Evolutionary conservation across 2,797 vertebrate genomes (phyloP).

Genomic region (Hyperoplus lanceolatus): DNA sequence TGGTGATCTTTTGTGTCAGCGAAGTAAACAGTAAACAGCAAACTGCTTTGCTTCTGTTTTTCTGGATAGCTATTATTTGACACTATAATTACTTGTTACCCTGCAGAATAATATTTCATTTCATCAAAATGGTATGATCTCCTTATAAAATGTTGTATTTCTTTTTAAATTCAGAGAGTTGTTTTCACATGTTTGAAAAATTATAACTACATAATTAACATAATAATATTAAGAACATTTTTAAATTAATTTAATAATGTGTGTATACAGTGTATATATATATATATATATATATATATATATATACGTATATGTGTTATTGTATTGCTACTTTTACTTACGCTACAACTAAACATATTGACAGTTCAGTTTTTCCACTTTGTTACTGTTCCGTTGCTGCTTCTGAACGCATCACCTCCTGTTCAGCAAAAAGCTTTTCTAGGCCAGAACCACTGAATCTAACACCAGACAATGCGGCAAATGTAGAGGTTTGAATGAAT

Average conservation of each 20-base stretch:
- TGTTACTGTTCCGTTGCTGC: neutral
- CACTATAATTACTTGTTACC: neutral
- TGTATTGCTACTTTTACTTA: neutral
- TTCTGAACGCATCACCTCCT: conserved; percentile 6
- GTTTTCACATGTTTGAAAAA: neutral
- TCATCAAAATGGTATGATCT: neutral
- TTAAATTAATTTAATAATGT: no score
- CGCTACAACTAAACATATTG: no score
- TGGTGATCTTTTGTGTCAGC: conserved; percentile 10
- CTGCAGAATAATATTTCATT: neutral
- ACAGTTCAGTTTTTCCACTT: neutral
- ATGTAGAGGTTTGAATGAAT: neutral
- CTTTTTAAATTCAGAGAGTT: neutral
- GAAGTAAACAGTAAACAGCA: neutral
- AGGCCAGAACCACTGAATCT: neutral
- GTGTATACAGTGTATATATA: no score
- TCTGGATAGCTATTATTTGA: neutral
- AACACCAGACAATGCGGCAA: neutral
- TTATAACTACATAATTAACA: neutral
- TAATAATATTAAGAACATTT: neutral
- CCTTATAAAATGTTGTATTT: neutral
- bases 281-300: no score
- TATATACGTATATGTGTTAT: neutral
- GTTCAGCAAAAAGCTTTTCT: conserved; percentile 1
- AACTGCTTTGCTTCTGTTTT: conserved; percentile 15